Evolutionary conservation across 1,140 invertebrate genomes (phyloP), one percentile per base, ranked within the genome.

Genomic region (Drosophila nannoptera): DNA sequence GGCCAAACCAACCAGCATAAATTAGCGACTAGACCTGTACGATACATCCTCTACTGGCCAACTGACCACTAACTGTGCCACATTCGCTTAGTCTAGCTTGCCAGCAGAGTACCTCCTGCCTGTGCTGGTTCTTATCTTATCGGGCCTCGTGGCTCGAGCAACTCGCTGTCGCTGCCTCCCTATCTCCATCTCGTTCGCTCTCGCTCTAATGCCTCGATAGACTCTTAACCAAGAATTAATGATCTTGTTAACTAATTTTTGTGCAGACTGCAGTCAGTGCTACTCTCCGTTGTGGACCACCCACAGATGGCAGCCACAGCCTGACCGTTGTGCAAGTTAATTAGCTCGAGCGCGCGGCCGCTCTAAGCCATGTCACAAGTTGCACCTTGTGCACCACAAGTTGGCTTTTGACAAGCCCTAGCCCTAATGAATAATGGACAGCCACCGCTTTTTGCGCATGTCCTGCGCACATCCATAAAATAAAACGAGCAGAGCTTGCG

Each of bases 1-100:
- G 56, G 62, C 75, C 74, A 63, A 78, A 64, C 61, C 61, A 29
- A 56, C 78, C 80, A 76, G 80, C 80, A 83, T 83, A 83, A 83
- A 83, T 83, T 83, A 83, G 78, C 80, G 84, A 81, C 80, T 80
- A 84, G 86, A 83, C 73, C 75, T 78, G 78, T 77, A 73, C 78
- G 76, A 75, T 14, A n/a, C 66, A 55, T 58, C 70, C 50, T 54
- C 48, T 45, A 59, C 40, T 0, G 50, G 54, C 7, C 7, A 12
- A 60, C 9, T 14, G 48, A 55, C 67, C 63, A 75, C 67, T 46
- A 77, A 64, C 77, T 80, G 49, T 60, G 54, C 33, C 31, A 12
- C 31, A 12, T 59, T 36, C 12, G 40, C 6, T n/a, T n/a, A n/a
- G 12, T 16, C 12, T 43, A 5, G 6, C 40, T 40, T 12, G n/a